Evolutionary conservation across 2,888 invertebrate genomes (phyloP).

Genomic region (Leptinotarsa juncta): DNA sequence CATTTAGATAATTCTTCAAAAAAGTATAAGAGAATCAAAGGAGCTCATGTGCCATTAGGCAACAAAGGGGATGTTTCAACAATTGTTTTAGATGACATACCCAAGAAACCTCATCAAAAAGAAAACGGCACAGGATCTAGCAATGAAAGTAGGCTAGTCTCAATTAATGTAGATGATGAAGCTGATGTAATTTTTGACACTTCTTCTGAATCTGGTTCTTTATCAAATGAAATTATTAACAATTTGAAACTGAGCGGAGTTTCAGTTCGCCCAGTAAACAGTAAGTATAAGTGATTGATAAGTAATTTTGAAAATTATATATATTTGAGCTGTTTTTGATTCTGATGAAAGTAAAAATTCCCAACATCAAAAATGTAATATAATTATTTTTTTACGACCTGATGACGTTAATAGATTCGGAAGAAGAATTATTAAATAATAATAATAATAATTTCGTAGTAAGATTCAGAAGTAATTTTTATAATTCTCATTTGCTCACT

Average conservation of each 20-base stretch:
- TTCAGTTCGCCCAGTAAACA: conserved; percentile 6
- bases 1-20: neutral
- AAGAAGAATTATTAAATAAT: no score
- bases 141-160: neutral
- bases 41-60: neutral
- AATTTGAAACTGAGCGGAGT: conserved; percentile 27
- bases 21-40: neutral
- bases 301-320: no score
- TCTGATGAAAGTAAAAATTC: no score
- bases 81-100: neutral
- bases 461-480: no score
- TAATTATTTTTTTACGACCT: no score
- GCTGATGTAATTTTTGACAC: conserved; percentile 12
- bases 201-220: conserved; percentile 28
- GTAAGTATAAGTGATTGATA: conserved; percentile 1
- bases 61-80: neutral
- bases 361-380: no score
- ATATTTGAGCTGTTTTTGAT: no score
- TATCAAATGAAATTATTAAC: conserved; percentile 27
- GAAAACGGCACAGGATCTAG: conserved; percentile 15
- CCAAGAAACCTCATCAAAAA: neutral
- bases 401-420: no score
- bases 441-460: no score
- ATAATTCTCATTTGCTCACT: no score
- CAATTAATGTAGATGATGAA: conserved; percentile 26